Percentiles rank a stretch among this genome's conserved stretches.
Evolutionary conservation across 2,888 invertebrate genomes (phyloP).

Genomic region (Spodoptera exigua): DNA sequence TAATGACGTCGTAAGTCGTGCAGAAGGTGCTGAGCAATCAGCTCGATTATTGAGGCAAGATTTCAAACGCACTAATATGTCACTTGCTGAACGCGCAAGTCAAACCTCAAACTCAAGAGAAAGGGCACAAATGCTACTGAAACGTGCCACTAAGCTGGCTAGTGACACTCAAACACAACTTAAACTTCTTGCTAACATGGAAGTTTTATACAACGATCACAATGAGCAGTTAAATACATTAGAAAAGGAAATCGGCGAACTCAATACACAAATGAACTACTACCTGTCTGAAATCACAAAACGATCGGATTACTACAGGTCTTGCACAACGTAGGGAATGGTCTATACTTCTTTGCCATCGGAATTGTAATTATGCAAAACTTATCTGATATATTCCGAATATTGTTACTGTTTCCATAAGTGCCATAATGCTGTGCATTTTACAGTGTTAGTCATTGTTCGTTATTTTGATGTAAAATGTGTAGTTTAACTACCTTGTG

Average conservation of each 20-base stretch:
- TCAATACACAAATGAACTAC: constrained; percentile 91
- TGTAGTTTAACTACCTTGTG: constrained; percentile 76
- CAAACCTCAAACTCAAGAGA: constrained; percentile 94
- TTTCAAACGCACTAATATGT: constrained; percentile 92
- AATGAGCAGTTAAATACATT: constrained; percentile 90
- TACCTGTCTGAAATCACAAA: constrained; percentile 90
- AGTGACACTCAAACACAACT: constrained; percentile 93
- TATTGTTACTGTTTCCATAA: constrained; percentile 59
- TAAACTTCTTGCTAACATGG: constrained; percentile 92
- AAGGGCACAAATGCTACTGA: constrained; percentile 93
- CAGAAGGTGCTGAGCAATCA: constrained; percentile 91
- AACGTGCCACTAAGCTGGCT: constrained; percentile 95
- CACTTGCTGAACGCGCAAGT: constrained; percentile 92
- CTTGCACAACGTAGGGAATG: constrained; percentile 84
- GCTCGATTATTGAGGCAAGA: constrained; percentile 90
- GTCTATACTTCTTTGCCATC: constrained; percentile 9
- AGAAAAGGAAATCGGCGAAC: constrained; percentile 89
- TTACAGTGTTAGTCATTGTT: constrained; percentile 65
- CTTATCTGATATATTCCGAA: constrained; percentile 42
- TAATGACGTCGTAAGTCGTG: constrained; percentile 92
- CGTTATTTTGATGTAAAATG: constrained; percentile 60
- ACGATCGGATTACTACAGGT: constrained; percentile 90
- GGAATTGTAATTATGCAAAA: constrained; percentile 37
- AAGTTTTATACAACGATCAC: constrained; percentile 91
- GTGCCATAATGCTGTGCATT: constrained; percentile 73